Evolutionary conservation across 2,888 invertebrate genomes (phyloP).

Genomic region (Ernsta delagoae): DNA sequence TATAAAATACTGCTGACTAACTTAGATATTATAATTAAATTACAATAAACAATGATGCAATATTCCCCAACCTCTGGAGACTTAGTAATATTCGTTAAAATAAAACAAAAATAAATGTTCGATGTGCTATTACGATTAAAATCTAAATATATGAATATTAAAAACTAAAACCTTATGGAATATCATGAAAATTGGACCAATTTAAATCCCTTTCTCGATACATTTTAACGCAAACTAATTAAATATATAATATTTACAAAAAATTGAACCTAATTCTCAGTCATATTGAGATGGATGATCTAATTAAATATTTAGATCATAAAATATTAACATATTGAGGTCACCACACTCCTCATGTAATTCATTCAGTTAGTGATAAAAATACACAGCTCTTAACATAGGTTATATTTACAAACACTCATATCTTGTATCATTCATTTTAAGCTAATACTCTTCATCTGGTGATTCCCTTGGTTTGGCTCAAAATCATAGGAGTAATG

Average conservation of each 20-base stretch:
- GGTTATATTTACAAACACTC: constrained; percentile 35
- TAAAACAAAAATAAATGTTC: constrained; percentile 38
- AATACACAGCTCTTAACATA: constrained; percentile 37
- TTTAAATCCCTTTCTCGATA: constrained; percentile 30
- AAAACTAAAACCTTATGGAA: constrained; percentile 50
- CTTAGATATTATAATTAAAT: constrained; percentile 38
- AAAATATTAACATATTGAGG: constrained; percentile 17
- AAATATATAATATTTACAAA: constrained; percentile 64
- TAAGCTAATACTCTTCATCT: constrained; percentile 28
- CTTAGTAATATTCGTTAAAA: neutral
- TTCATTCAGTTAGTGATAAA: constrained; percentile 37
- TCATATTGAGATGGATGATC: constrained; percentile 68
- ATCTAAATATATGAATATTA: constrained; percentile 45
- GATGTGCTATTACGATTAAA: constrained; percentile 45
- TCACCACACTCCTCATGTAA: constrained; percentile 38
- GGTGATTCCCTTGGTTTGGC: constrained; percentile 32
- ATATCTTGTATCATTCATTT: constrained; percentile 16
- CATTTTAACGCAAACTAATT: constrained; percentile 54
- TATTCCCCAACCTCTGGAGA: constrained; percentile 6
- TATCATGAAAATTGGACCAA: constrained; percentile 45
- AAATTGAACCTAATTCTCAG: constrained; percentile 81
- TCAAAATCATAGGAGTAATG: constrained; percentile 44
- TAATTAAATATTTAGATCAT: constrained; percentile 14
- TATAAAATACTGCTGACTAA: constrained; percentile 45
- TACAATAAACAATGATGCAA: constrained; percentile 22